phyloP scores from a whole-genome alignment of 2,113 vertebrate species.

The Catharus bicknelli region DNA sequence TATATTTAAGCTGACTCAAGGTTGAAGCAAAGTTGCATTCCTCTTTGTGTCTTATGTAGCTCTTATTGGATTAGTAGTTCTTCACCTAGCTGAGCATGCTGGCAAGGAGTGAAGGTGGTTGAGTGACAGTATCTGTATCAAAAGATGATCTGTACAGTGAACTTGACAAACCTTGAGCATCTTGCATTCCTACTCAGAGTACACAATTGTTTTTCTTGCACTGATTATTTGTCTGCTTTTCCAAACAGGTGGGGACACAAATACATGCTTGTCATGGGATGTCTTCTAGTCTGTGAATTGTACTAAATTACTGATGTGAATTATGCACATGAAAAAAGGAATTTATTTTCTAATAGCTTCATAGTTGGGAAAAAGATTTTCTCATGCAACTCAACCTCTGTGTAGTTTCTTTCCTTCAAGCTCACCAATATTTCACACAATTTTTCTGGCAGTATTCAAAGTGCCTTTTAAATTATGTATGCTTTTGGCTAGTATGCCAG shows the following conservation, averaged over 20 bases:
- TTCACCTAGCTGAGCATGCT: background rate
- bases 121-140: background rate
- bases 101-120: background rate
- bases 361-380: background rate
- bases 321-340: background rate
- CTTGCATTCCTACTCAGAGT: background rate
- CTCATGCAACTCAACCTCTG: background rate
- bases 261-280: background rate
- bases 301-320: background rate
- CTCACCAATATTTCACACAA: constrained; percentile 4
- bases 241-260: background rate
- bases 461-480: constrained; percentile 52
- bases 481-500: constrained; percentile 30
- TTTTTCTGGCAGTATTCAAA: constrained; percentile 29
- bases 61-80: background rate
- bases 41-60: background rate
- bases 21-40: background rate
- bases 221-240: background rate
- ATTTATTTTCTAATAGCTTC: background rate
- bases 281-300: background rate
- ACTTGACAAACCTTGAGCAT: background rate
- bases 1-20: background rate
- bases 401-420: background rate
- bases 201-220: background rate
- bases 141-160: background rate